Base-by-base conservation (phyloP, 2,888 invertebrate genomes). In the Galeruca laticollis region DNA sequence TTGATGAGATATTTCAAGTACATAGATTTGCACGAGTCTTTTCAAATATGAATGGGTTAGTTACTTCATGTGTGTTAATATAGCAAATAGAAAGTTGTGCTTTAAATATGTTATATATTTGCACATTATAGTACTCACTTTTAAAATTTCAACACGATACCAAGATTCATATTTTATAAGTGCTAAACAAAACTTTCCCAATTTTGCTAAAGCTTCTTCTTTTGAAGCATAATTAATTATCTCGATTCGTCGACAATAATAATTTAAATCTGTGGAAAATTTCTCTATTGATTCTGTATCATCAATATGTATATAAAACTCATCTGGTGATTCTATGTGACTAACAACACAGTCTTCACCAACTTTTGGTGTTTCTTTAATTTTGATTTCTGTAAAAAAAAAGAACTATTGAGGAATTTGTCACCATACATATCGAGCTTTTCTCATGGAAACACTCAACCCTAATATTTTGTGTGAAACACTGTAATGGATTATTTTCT, bases 251-350 rank as follows among this genome's bases (percentile, higher is more conserved):
- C 5, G 47, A 49, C 71, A 76, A 63, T 69, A 65, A 51, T 72
- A 68, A 20, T 71, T 71, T 15, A 78, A 69, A 47, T 63, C 60
- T 13, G 74, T 69, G 10, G 71, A 73, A 13, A 79, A 37, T 37
- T 72, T 49, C 52, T 74, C 72, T 11, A 72, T 69, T n/a, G 26
- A 10, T 2, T 13, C 20, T n/a, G 69, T 72, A 54, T 74, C 74
- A 15, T 74, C 54, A 33, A 77, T 47, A 66, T 79, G 79, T n/a
- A 81, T 68, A 65, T 81, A 81, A 72, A 81, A 81, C 65, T 81
- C 81, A 5, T 57, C 60, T 1, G 80, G 81, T 0, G 78, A 76
- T 13, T 72, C 78, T 9, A 80, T 72, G 60, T 79, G 77, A 57
- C 77, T 74, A 57, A 80, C 74, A 8, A 72, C 69, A 66, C 79